Percentiles rank a stretch among this genome's conserved stretches.
These are phyloP conservation scores for Trachelus troglodyta DNA, from an alignment of 2,888 invertebrate genomes.

Conservation along the genomic window DNA sequence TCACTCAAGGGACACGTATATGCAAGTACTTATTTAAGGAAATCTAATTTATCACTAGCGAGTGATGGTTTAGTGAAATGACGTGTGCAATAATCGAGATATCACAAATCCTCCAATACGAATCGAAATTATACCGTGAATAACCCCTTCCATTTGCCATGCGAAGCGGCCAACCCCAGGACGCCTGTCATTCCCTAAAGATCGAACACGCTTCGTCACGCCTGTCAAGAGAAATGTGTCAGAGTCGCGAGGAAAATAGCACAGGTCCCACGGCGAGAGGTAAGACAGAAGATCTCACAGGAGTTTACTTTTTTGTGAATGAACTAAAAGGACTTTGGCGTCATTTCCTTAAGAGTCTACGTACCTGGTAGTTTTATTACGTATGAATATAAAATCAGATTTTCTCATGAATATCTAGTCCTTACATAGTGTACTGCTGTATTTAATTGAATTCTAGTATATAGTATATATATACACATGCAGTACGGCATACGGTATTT, in stretches of 20 bases:
- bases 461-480: not conserved
- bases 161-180: not conserved
- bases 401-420: not conserved
- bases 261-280: not conserved
- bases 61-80: not conserved
- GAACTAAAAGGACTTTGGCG: not conserved
- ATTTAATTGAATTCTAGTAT: not conserved
- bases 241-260: not conserved
- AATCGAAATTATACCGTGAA: not conserved
- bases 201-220: not conserved
- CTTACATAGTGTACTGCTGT: not conserved
- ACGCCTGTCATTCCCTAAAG: not conserved
- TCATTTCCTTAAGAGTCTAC: not conserved
- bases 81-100: not conserved
- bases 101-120: not conserved
- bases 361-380: not conserved
- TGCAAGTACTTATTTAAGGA: not conserved
- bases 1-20: not conserved
- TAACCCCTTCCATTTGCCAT: not conserved
- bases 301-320: not conserved
- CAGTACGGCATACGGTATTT: not conserved
- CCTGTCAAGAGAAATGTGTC: not conserved
- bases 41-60: not conserved
- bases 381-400: not conserved
- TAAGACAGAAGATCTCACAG: not conserved